Base-by-base conservation (phyloP, 2,113 vertebrate genomes). In the Ceuthmochares aereus region DNA sequence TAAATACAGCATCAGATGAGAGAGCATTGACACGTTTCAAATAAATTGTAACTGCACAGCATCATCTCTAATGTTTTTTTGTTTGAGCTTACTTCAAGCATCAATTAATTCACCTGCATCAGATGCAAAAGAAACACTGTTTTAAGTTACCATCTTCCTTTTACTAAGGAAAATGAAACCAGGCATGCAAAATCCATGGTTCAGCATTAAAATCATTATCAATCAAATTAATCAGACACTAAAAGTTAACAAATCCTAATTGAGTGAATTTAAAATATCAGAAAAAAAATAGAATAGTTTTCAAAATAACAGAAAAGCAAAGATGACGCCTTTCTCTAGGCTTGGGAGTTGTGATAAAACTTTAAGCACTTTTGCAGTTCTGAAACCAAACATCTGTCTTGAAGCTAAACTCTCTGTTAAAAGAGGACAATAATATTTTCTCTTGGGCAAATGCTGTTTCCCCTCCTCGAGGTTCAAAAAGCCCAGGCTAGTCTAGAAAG, bases 401-500 rank as follows among this genome's bases (percentile, higher is more conserved):
- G 87, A 47, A 43, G 26, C 69, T 37, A 30, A 69, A 34, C 34
- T 32, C 29, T 5, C 52, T 8, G 8, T 43, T 52, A 23, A 36
- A 34, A 5, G 40, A 25, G 43, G 22, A 19, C 25, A 2, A 1
- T 4, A 1, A 13, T 4, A 13, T 20, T 34, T 40, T 10, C 37
- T 14, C 0, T 1, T 0, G 52, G 36, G 72, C 43, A 9, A 22
- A 10, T 0, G 32, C 29, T 4, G 1, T 7, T 8, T 37, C 43
- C 6, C 5, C 42, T 6, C 29, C 3, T 1, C 6, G 0, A 1
- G 3, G 16, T 3, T 4, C 8, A 12, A 12, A 5, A 15, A n/a
- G 17, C 12, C 40, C 45, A 6, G n/a, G 90, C 6, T 64, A 5
- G 84, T 93, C 32, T 26, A 11, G 54, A 8, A 4, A 14, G 80